Evolutionary conservation across 2,797 vertebrate species (phyloP), one percentile per base, ranked within the genome.

Genomic region (Delichon dasypus): DNA sequence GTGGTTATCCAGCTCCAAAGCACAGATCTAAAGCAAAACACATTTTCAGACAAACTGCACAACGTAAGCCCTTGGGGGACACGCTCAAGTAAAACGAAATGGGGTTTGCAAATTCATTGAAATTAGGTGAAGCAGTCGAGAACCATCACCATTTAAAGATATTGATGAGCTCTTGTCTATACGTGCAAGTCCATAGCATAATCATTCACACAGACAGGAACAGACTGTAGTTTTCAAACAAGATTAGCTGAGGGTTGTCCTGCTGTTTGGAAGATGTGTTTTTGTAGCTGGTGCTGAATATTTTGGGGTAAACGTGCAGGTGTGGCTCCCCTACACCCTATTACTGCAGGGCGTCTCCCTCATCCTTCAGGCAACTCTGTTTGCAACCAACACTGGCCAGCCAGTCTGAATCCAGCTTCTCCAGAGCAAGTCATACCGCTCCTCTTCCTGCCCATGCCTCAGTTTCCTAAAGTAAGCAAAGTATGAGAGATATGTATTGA

Each of bases 41-140:
- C 54, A 53, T 80, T 89, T 92, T 90, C 78, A 44, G 84, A 82
- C 92, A 91, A 93, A 71, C 32, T 64, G 57, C 47, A 67, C 47
- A 58, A 88, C 0, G 1, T 67, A 95, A 87, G 67, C 88, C 92
- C 92, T 81, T 94, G 75, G 72, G 90, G 66, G 72, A 95, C 89
- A 92, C 30, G 75, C 67, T 89, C 9, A 9, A 88, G 72, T 94
- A 83, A 87, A 95, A 89, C 0, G 3, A 92, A 82, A 90, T 83
- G 81, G n/a, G 53, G 58, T 92, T 95, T 97, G 87, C 81, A 95
- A 90, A 87, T 95, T 95, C 93, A 89, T 53, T 96, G 86, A 95
- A 95, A 96, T 96, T 82, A 95, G 81, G 65, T 57, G 48, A 88
- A 85, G 40, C 68, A 90, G 92, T 95, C 1, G 0, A 92, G 86